phyloP scores from a whole-genome alignment of 2,888 invertebrate genomes.

The Epirrhoe tristata region DNA sequence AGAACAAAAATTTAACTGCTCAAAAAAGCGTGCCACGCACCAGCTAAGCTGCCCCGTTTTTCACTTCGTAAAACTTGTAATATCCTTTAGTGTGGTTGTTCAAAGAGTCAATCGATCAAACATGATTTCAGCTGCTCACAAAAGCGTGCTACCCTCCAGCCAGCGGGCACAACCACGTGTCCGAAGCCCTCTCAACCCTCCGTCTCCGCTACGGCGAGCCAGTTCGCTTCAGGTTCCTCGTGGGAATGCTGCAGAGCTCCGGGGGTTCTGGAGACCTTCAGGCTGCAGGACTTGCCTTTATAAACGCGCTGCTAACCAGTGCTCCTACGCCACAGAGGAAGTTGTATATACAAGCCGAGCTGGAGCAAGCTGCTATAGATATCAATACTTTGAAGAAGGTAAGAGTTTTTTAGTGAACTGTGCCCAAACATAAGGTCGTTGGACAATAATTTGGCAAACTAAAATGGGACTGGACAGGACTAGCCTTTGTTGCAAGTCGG shows the following conservation, averaged over 20 bases:
- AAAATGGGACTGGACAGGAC: no score
- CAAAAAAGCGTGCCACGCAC: no score
- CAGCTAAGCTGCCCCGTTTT: no score
- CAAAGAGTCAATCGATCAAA: background rate
- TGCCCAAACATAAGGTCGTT: no score
- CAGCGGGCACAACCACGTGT: slow-evolving; percentile 93
- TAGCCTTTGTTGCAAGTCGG: no score
- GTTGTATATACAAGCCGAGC: slow-evolving; percentile 93
- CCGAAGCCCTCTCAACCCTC: slow-evolving; percentile 95
- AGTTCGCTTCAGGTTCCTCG: slow-evolving; percentile 95
- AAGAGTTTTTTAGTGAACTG: background rate
- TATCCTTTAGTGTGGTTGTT: no score
- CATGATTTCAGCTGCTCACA: slow-evolving; percentile 89
- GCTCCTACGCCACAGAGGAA: slow-evolving; percentile 91
- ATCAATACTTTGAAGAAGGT: slow-evolving; percentile 86
- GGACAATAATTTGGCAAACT: no score
- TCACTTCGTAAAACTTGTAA: no score
- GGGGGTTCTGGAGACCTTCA: slow-evolving; percentile 91
- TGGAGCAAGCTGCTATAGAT: slow-evolving; percentile 93
- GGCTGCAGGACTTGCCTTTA: slow-evolving; percentile 92
- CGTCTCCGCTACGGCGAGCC: slow-evolving; percentile 96
- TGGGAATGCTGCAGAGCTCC: slow-evolving; percentile 94
- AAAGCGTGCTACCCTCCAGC: slow-evolving; percentile 91
- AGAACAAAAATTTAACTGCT: no score
- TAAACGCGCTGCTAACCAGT: slow-evolving; percentile 93